A percentile compares a stretch with the other conserved stretches of the same genome.
Conservation (phyloP, 2,113 vertebrate genomes). For the Riparia riparia region DNA sequence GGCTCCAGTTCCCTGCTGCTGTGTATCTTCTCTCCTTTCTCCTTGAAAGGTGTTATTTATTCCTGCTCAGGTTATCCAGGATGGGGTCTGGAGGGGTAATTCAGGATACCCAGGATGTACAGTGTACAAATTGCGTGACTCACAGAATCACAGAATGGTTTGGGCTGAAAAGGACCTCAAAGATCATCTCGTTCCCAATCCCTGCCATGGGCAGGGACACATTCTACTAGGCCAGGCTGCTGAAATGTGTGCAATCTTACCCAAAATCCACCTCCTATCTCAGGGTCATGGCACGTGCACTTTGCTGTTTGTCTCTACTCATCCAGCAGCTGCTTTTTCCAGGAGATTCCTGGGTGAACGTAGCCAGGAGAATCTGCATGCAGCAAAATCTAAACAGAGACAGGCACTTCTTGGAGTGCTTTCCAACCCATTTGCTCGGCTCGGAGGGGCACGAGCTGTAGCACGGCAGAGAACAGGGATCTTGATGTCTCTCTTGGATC, state of each 20-base stretch:
- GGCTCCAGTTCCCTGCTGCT: neutral
- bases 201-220: neutral
- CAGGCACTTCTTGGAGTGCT: neutral
- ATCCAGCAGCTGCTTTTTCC: fast-evolving
- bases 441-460: neutral
- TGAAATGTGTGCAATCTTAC: neutral
- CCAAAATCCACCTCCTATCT: neutral
- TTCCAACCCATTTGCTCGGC: neutral
- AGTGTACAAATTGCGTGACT: neutral
- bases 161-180: neutral
- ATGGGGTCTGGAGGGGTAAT: neutral
- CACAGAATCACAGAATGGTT: neutral
- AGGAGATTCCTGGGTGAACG: fast-evolving
- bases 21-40: neutral
- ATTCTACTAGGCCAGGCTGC: neutral
- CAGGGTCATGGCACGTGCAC: fast-evolving
- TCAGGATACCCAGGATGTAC: neutral
- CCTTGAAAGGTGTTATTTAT: neutral
- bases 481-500: conserved; percentile 56
- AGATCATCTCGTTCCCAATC: neutral
- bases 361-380: neutral
- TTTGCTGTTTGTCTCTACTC: neutral
- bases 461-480: conserved; percentile 9
- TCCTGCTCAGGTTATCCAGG: neutral
- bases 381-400: neutral